Conservation (phyloP, 2,113 vertebrate species). For the Haemorhous mexicanus region DNA sequence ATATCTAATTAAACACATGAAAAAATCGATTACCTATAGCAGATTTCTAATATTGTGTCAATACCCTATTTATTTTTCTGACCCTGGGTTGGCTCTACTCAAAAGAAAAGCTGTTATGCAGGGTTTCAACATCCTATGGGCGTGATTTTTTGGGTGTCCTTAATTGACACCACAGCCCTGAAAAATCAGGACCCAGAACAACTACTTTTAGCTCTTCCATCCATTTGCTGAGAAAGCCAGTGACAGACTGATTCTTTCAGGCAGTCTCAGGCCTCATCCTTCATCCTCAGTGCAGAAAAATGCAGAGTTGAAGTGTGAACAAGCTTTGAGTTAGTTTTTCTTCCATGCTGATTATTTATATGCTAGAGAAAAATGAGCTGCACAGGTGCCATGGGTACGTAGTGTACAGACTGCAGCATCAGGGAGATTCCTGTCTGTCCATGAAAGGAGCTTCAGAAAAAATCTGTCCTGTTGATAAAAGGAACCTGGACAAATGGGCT, state of each 20-base stretch:
- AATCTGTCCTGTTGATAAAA: not conserved
- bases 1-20: not conserved
- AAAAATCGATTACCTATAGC: not conserved
- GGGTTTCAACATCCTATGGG: accelerated
- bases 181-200: not conserved
- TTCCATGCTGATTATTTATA: not conserved
- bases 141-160: not conserved
- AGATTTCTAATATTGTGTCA: not conserved
- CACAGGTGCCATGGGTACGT: not conserved
- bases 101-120: not conserved
- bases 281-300: not conserved
- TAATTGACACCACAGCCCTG: not conserved
- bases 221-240: not conserved
- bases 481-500: not conserved
- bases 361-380: not conserved
- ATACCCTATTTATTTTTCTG: not conserved
- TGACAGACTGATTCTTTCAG: not conserved
- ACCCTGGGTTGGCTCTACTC: not conserved
- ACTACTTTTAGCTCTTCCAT: not conserved
- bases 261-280: not conserved
- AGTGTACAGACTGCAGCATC: not conserved
- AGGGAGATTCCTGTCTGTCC: not conserved
- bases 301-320: not conserved
- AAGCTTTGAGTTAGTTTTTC: not conserved
- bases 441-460: not conserved